Evolutionary conservation across 2,113 vertebrate species (phyloP).

Genomic region (Microcebus tavaratra): DNA sequence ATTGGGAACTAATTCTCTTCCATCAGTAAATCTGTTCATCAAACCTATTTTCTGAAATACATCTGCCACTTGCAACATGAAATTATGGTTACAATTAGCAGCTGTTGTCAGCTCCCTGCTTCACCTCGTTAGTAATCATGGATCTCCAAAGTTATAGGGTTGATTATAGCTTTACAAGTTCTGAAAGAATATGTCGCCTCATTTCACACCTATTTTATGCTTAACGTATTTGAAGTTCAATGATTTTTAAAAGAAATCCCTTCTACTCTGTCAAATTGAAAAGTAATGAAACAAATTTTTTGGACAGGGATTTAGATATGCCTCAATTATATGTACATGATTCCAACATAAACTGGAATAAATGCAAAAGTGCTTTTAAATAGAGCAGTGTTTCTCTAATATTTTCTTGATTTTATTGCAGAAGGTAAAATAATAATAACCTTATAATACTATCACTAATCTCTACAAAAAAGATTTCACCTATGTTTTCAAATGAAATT

Average conservation of each 20-base stretch:
- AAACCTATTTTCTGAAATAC: constrained; percentile 45
- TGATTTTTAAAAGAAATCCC: constrained; percentile 40
- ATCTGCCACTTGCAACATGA: constrained; percentile 46
- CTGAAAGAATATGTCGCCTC: constrained; percentile 39
- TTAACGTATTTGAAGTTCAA: constrained; percentile 57
- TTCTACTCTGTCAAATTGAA: not conserved
- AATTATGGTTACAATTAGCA: constrained; percentile 56
- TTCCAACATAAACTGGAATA: not conserved
- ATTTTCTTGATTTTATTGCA: not conserved
- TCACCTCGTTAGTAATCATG: constrained; percentile 43
- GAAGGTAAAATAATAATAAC: not conserved
- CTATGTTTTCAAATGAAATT: not conserved
- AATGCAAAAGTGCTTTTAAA: not conserved
- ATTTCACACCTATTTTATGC: constrained; percentile 45
- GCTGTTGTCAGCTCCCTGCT: constrained; percentile 8
- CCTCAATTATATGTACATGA: not conserved
- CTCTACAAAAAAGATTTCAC: not conserved
- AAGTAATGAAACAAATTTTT: not conserved
- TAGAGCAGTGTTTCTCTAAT: not conserved
- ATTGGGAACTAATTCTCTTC: not conserved
- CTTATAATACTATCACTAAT: not conserved
- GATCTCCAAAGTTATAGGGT: not conserved
- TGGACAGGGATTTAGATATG: not conserved
- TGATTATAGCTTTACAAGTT: constrained; percentile 47
- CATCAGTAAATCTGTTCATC: not conserved